These are phyloP conservation scores for Pristionchus arcanus DNA, from an alignment of 2,888 invertebrate species.

Conservation along the genomic window DNA sequence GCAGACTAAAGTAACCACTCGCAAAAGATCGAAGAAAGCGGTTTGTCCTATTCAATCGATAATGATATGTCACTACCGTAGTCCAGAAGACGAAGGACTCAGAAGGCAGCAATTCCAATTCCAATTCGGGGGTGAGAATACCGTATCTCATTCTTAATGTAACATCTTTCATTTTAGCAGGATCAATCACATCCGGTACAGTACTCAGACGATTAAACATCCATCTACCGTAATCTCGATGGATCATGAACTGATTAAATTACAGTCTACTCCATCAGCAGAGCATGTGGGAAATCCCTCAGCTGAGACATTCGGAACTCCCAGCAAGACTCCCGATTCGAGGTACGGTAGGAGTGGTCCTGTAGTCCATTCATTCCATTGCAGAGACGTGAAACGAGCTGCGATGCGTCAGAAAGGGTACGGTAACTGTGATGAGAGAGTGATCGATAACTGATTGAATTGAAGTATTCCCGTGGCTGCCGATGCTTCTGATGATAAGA, in stretches of 20 bases:
- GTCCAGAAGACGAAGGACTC: background rate
- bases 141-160: background rate
- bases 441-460: background rate
- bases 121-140: constrained; percentile 13
- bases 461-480: background rate
- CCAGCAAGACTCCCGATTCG: background rate
- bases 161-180: background rate
- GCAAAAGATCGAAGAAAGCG: constrained; percentile 5
- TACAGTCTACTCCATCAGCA: background rate
- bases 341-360: background rate
- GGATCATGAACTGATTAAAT: background rate
- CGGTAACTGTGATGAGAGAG: background rate
- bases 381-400: background rate
- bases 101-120: constrained; percentile 9
- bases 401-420: background rate
- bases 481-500: background rate
- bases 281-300: background rate
- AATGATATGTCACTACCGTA: background rate
- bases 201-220: background rate
- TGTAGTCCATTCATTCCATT: background rate
- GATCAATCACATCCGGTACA: background rate
- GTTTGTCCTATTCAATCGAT: background rate
- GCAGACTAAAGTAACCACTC: background rate
- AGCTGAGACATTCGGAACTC: background rate
- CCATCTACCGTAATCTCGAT: background rate